Conservation (phyloP, 2,797 vertebrate species). For the Mycteria americana region DNA sequence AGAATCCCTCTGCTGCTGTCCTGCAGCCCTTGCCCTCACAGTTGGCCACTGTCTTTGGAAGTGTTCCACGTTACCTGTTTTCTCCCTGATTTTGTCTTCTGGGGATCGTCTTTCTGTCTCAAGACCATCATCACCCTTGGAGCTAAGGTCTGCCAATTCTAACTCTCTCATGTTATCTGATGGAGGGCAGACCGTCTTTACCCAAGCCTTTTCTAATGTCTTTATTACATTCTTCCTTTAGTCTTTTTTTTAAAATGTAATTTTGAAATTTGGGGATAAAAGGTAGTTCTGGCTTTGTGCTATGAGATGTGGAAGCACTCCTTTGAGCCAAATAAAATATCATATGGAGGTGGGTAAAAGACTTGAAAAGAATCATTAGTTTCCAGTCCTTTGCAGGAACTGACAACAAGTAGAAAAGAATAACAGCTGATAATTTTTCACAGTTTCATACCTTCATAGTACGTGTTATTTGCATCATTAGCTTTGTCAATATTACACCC, state of each 20-base stretch:
- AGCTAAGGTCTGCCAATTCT: neutral
- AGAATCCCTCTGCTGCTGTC: neutral
- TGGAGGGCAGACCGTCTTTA: neutral
- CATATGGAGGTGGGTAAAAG: neutral
- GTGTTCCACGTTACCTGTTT: neutral
- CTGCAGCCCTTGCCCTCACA: neutral
- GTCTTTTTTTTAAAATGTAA: neutral
- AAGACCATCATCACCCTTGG: neutral
- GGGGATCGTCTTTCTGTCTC: neutral
- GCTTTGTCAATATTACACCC: constrained; percentile 49
- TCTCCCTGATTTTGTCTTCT: neutral
- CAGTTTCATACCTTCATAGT: constrained; percentile 34
- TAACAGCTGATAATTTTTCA: constrained; percentile 45
- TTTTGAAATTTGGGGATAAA: neutral
- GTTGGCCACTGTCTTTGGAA: neutral
- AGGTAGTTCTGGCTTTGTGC: neutral
- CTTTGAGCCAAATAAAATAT: constrained; percentile 16
- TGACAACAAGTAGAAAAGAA: neutral
- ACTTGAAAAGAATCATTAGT: constrained; percentile 4
- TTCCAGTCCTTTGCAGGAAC: neutral
- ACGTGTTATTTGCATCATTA: constrained; percentile 16
- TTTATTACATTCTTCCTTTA: neutral
- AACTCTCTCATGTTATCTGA: neutral
- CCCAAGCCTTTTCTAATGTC: neutral
- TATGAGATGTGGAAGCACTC: neutral